Evolutionary conservation across 2,797 vertebrate genomes (phyloP).

Genomic region (Arrhamphus sclerolepis): DNA sequence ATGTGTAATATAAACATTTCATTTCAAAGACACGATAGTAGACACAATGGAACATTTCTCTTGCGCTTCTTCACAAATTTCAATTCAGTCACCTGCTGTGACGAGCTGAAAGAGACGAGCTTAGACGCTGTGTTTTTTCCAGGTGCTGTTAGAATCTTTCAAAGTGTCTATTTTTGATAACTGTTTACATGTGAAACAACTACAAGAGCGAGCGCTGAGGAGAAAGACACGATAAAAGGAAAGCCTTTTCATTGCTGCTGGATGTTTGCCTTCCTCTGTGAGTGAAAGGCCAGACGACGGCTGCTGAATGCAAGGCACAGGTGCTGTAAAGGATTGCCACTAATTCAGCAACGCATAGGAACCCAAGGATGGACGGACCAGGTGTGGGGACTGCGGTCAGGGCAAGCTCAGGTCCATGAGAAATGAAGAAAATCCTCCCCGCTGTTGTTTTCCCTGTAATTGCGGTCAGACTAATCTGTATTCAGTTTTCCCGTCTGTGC

Average conservation of each 20-base stretch:
- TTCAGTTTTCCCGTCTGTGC: slow-evolving; percentile 33
- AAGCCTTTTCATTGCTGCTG: slow-evolving; percentile 25
- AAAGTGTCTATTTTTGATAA: slow-evolving; percentile 50
- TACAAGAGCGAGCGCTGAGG: slow-evolving; percentile 12
- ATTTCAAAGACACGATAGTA: slow-evolving; percentile 7
- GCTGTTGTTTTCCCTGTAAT: slow-evolving; percentile 51
- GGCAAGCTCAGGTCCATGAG: slow-evolving; percentile 45
- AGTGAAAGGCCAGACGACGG: slow-evolving; percentile 16
- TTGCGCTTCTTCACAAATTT: slow-evolving; percentile 18
- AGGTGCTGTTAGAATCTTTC: slow-evolving; percentile 25
- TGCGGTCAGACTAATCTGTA: slow-evolving; percentile 59
- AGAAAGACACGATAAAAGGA: slow-evolving; percentile 23
- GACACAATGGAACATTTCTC: slow-evolving; percentile 8
- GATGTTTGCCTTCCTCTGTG: slow-evolving; percentile 36
- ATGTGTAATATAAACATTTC: background rate
- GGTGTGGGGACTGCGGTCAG: slow-evolving; percentile 46
- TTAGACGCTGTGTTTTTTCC: background rate
- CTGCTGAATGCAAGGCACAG: slow-evolving; percentile 46
- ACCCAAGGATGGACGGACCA: slow-evolving; percentile 49
- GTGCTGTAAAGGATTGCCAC: slow-evolving; percentile 50
- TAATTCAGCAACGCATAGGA: slow-evolving; percentile 58
- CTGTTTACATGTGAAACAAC: slow-evolving; percentile 30
- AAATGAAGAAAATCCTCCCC: slow-evolving; percentile 50
- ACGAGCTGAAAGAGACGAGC: too few species aligned
- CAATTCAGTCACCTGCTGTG: background rate